Evolutionary conservation across 2,888 invertebrate genomes (phyloP).

Genomic region (Campoletis raptor): DNA sequence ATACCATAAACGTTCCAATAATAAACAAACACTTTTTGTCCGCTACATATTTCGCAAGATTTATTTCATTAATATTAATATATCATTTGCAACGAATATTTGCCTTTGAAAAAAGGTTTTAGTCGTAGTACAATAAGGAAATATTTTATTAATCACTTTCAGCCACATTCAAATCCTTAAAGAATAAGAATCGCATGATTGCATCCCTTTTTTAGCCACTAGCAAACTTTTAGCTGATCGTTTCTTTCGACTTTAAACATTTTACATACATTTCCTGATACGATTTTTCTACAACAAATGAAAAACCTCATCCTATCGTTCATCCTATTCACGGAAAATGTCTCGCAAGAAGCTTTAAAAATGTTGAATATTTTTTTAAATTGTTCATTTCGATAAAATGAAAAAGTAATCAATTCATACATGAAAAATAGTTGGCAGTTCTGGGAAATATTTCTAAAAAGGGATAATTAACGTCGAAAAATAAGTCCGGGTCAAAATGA

Average conservation of each 20-base stretch:
- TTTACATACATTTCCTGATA: not conserved
- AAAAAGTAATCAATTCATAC: too few relatives aligned
- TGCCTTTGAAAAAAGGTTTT: not conserved
- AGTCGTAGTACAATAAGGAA: not conserved
- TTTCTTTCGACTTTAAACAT: not conserved
- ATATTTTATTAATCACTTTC: not conserved
- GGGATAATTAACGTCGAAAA: not conserved
- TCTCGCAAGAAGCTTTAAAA: not conserved
- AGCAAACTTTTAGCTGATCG: not conserved
- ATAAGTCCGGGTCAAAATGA: not conserved
- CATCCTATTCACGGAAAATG: not conserved
- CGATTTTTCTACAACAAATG: not conserved
- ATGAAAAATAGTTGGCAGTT: too few relatives aligned
- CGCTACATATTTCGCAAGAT: slow-evolving; percentile 66
- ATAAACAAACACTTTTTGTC: slow-evolving; percentile 78
- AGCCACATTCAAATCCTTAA: not conserved
- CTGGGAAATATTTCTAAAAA: too few relatives aligned
- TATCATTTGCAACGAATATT: not conserved
- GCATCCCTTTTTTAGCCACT: not conserved
- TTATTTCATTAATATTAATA: slow-evolving; percentile 42
- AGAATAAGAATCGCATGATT: not conserved
- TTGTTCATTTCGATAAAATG: not conserved
- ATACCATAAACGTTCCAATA: slow-evolving; percentile 76
- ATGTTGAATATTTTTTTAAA: not conserved
- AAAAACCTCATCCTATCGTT: not conserved